These are phyloP conservation scores for Cepaea nemoralis DNA, from an alignment of 1,140 invertebrate genomes.

Conservation along the genomic window DNA sequence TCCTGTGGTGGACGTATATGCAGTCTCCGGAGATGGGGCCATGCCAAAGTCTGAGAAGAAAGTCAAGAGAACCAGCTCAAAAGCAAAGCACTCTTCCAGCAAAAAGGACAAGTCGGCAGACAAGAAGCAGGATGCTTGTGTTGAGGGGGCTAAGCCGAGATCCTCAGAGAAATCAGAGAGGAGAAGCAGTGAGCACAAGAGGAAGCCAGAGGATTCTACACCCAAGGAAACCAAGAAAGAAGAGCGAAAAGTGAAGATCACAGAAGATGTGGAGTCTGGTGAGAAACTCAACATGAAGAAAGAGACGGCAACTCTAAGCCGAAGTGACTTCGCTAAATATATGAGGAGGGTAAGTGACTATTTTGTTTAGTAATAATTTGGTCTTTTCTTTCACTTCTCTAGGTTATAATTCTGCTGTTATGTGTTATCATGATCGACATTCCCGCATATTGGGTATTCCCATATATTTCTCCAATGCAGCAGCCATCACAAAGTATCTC, in stretches of 20 bases:
- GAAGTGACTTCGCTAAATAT: conserved; percentile 51
- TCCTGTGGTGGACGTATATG: background rate
- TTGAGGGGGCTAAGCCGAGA: background rate
- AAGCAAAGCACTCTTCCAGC: background rate
- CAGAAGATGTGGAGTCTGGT: conserved; percentile 41
- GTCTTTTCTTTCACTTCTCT: background rate
- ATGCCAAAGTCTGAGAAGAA: background rate
- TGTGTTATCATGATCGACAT: no score
- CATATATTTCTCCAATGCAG: no score
- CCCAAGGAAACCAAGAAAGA: conserved; percentile 7
- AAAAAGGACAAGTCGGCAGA: background rate
- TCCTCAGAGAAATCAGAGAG: background rate
- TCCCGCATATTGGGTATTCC: no score
- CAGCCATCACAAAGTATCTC: no score
- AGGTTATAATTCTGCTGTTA: no score
- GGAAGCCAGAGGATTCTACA: background rate
- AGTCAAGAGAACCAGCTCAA: background rate
- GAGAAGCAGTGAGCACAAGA: background rate
- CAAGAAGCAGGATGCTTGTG: background rate
- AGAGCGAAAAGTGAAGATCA: background rate
- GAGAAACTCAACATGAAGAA: conserved; percentile 40
- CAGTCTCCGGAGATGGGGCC: background rate
- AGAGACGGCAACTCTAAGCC: conserved; percentile 37
- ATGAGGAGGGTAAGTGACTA: conserved; percentile 56
- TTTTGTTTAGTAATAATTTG: no score